A percentile compares a stretch with the other conserved stretches of the same genome.
phyloP scores from a whole-genome alignment of 2,888 invertebrate genomes.

The Agonum fuliginosum region DNA sequence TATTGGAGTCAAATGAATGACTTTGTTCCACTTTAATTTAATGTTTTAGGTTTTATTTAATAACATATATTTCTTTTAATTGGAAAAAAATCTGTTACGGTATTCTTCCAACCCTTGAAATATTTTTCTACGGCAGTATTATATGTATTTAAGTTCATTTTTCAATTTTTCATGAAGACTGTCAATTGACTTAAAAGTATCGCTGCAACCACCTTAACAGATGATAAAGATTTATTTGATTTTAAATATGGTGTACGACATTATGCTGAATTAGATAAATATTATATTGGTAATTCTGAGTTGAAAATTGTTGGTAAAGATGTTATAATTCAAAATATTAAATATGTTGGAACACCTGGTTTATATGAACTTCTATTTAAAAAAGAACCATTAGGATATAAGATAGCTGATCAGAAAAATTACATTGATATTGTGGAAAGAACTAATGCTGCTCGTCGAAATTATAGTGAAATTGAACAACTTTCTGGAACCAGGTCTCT shows the following conservation, averaged over 20 bases:
- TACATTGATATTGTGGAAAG: slow-evolving; percentile 56
- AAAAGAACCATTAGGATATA: slow-evolving; percentile 50
- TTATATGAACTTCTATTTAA: slow-evolving; percentile 60
- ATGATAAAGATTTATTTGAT: slow-evolving; percentile 31
- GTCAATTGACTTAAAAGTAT: too few species aligned
- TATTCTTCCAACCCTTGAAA: too few species aligned
- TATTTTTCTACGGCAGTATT: too few species aligned
- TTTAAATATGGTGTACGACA: slow-evolving; percentile 16
- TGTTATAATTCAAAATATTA: slow-evolving; percentile 30
- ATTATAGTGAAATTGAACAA: slow-evolving; percentile 45
- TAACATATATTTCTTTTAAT: too few species aligned
- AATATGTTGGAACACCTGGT: slow-evolving; percentile 53
- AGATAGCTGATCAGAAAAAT: slow-evolving; percentile 25
- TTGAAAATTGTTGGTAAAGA: slow-evolving; percentile 49
- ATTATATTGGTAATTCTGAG: too few species aligned
- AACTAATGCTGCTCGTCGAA: slow-evolving; percentile 43
- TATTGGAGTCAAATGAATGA: too few species aligned
- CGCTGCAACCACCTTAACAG: too few species aligned
- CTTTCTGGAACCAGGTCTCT: slow-evolving; percentile 21
- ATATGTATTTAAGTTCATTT: too few species aligned
- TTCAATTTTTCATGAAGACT: too few species aligned
- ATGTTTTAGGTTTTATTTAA: too few species aligned
- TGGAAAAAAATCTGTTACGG: too few species aligned
- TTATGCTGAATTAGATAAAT: background rate
- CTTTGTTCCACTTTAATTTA: too few species aligned